phyloP scores from a whole-genome alignment of 2,888 invertebrate genomes.

The Amblyjoppa fuscipennis region DNA sequence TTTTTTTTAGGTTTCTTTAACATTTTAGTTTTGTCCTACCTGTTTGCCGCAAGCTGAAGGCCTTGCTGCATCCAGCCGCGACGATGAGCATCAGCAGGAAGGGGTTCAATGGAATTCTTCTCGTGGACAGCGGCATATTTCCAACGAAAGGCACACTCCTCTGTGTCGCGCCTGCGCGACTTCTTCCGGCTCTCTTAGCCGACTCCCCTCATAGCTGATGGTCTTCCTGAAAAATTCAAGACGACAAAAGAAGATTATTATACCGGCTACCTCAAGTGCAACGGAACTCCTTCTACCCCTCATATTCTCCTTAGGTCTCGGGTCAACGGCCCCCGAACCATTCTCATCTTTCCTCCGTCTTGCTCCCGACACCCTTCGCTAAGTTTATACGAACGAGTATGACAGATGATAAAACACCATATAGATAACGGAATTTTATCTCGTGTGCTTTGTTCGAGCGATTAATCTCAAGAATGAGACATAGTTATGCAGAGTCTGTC shows the following conservation, averaged over 20 bases:
- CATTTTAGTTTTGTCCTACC: slow-evolving; percentile 73
- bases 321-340: slow-evolving; percentile 36
- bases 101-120: slow-evolving; percentile 78
- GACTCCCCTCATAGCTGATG: slow-evolving; percentile 83
- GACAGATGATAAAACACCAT: background rate
- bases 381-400: background rate
- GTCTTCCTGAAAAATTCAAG: slow-evolving; percentile 77
- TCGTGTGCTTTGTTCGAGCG: background rate
- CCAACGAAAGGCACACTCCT: slow-evolving; percentile 73
- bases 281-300: slow-evolving; percentile 20
- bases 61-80: slow-evolving; percentile 77
- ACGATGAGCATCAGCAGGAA: slow-evolving; percentile 83
- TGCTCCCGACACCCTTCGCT: background rate
- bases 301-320: slow-evolving; percentile 20
- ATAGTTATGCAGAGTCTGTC: background rate
- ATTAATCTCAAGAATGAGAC: background rate
- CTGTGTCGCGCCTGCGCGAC: slow-evolving; percentile 80
- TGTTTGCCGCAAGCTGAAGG: slow-evolving; percentile 81
- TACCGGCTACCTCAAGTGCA: slow-evolving; percentile 29
- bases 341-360: slow-evolving; percentile 48
- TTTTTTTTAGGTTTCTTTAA: background rate
- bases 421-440: background rate
- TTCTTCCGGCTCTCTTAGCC: slow-evolving; percentile 77
- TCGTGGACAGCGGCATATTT: slow-evolving; percentile 83
- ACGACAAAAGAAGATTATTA: slow-evolving; percentile 61